Conservation (phyloP, 2,797 vertebrate genomes). For the Argyrosomus regius region DNA sequence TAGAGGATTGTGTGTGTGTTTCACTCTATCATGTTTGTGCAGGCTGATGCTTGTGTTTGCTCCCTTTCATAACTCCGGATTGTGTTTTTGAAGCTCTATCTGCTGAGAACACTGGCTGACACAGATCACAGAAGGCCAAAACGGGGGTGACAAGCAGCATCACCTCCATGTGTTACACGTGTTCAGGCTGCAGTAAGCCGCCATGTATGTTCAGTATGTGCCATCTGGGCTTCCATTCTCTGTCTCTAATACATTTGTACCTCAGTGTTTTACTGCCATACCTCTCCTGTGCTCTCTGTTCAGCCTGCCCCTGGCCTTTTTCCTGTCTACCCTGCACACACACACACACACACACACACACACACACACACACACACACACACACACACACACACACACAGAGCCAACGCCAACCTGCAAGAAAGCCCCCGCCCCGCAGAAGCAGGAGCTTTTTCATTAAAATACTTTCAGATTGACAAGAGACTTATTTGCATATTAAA, state of each 20-base stretch:
- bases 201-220: constrained; percentile 1
- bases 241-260: not conserved
- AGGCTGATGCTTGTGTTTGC: constrained; percentile 57
- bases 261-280: constrained; percentile 33
- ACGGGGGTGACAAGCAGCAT: constrained; percentile 25
- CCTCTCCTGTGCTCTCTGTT: constrained; percentile 36
- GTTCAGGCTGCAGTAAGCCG: constrained; percentile 20
- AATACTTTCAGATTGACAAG: constrained; percentile 82
- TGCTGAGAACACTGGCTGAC: constrained; percentile 33
- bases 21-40: constrained; percentile 56
- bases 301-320: constrained; percentile 34
- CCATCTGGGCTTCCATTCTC: constrained; percentile 41
- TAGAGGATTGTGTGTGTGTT: constrained; percentile 33
- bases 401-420: constrained; percentile 33
- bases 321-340: constrained; percentile 11
- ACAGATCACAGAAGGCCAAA: constrained; percentile 45
- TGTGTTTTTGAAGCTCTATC: constrained; percentile 42
- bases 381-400: too few species aligned
- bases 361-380: constrained; percentile 3
- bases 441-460: constrained; percentile 80
- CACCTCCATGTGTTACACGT: constrained; percentile 41
- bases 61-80: constrained; percentile 39
- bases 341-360: not conserved
- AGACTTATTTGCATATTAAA: constrained; percentile 87
- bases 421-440: constrained; percentile 34